Evolutionary conservation across 2,113 vertebrate species (phyloP), one percentile per base, ranked within the genome.

Genomic region (Oncorhynchus kisutch): DNA sequence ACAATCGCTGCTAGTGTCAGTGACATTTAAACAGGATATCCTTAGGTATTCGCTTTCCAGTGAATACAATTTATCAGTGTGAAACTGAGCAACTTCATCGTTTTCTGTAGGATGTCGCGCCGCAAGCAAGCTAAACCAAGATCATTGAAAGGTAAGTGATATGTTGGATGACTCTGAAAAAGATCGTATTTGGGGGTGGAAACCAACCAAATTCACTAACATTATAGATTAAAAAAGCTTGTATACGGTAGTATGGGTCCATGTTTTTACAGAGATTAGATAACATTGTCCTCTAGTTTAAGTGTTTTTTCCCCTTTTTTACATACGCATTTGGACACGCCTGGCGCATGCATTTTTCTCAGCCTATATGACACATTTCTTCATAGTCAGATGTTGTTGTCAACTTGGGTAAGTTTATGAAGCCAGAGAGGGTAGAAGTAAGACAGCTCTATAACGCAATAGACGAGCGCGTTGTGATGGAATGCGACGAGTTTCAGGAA

Each of bases 101-200:
- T 95, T 95, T 96, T 95, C 95, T 96, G 88, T 97, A 97, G 95
- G 96, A 99, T 99, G 97, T 99, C 97, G 96, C 96, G 97, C 94
- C 97, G 97, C 95, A 99, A 99, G 96, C 97, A 99, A 97, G 97
- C 97, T 90, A 99, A 99, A 91, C 97, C 97, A 95, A 96, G 97
- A 97, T 96, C 97, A 82, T 93, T 99, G 92, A 96, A 96, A 99
- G 96, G 97, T 99, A 98, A 98, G 97, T 93, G 88, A 83, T 87
- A 8, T 78, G 73, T 78, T 75, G 85, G 78, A 54, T 88, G 81
- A 80, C 82, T 90, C 77, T 82, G 69, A 78, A 54, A 76, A 79
- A 84, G 73, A 78, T 86, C 89, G 85, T 16, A 74, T 82, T 8
- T 77, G 60, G 82, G 81, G 80, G 77, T 83, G 79, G 67, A 79